Percentiles rank a stretch among this genome's conserved stretches.
Evolutionary conservation across 2,113 vertebrate genomes (phyloP).

Genomic region (Scomber colias): DNA sequence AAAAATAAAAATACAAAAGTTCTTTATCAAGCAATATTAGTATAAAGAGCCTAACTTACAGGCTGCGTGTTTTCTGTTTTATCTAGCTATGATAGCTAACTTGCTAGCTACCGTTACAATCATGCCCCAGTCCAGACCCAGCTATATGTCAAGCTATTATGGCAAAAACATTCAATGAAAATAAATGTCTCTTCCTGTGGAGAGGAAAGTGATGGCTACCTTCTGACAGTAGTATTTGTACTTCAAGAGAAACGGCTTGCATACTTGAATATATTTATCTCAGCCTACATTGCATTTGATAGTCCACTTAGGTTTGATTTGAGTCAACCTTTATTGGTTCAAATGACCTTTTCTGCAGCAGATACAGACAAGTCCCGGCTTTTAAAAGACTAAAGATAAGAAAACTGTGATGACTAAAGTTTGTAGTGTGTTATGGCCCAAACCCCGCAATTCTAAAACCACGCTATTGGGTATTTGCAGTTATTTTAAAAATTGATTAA

Average conservation of each 20-base stretch:
- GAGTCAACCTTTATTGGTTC: neutral
- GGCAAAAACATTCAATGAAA: slow-evolving; percentile 40
- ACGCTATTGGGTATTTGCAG: no score
- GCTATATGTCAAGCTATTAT: neutral
- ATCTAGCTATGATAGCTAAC: neutral
- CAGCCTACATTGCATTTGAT: neutral
- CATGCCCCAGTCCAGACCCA: slow-evolving; percentile 21
- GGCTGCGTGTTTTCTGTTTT: neutral
- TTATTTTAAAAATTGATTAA: no score
- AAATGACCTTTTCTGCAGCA: neutral
- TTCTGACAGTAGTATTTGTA: neutral
- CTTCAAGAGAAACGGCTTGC: neutral
- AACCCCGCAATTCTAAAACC: no score
- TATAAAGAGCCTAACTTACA: neutral
- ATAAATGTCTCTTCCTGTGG: neutral
- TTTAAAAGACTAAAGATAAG: no score
- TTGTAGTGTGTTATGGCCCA: neutral
- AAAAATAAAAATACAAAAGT: no score
- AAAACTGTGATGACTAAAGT: neutral
- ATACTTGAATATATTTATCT: neutral
- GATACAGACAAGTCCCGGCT: neutral
- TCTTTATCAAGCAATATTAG: slow-evolving; percentile 34
- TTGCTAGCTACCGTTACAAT: neutral
- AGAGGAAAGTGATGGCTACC: neutral
- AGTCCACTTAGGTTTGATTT: neutral